These are phyloP conservation scores for Lampropteryx suffumata DNA, from an alignment of 2,888 invertebrate species.

Conservation along the genomic window DNA sequence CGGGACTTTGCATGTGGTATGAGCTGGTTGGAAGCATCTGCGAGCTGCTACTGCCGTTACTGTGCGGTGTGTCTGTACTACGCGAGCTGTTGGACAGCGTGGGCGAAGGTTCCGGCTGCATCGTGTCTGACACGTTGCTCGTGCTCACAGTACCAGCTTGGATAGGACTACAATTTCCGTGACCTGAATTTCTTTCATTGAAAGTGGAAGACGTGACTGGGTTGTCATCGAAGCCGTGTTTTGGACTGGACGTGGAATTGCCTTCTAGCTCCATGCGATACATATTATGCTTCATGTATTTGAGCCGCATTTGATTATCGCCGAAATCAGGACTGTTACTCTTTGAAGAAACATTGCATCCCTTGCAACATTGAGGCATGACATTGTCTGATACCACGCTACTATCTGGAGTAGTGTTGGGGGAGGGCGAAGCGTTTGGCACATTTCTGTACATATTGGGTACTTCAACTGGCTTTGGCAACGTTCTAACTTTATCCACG, in stretches of 20 bases:
- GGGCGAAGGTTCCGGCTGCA: conserved; percentile 84
- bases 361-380: conserved; percentile 76
- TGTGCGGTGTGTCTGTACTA: conserved; percentile 74
- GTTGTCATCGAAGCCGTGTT: conserved; percentile 79
- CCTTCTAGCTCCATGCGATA: conserved; percentile 77
- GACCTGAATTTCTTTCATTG: conserved; percentile 81
- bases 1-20: conserved; percentile 76
- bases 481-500: conserved; percentile 54
- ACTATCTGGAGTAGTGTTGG: conserved; percentile 74
- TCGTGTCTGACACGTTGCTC: conserved; percentile 87
- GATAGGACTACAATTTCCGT: conserved; percentile 88
- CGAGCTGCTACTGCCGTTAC: conserved; percentile 59
- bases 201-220: conserved; percentile 88
- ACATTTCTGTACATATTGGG: conserved; percentile 61
- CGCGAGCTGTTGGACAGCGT: conserved; percentile 81
- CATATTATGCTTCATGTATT: conserved; percentile 67
- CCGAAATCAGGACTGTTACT: conserved; percentile 63
- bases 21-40: conserved; percentile 58
- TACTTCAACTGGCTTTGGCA: conserved; percentile 53
- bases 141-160: conserved; percentile 94
- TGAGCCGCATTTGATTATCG: conserved; percentile 65
- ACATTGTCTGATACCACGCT: conserved; percentile 65
- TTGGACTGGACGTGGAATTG: conserved; percentile 81
- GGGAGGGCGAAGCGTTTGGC: conserved; percentile 68
- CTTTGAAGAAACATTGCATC: conserved; percentile 73